Base-by-base conservation (phyloP, 2,888 invertebrate genomes). In the Dryococelus australis region DNA sequence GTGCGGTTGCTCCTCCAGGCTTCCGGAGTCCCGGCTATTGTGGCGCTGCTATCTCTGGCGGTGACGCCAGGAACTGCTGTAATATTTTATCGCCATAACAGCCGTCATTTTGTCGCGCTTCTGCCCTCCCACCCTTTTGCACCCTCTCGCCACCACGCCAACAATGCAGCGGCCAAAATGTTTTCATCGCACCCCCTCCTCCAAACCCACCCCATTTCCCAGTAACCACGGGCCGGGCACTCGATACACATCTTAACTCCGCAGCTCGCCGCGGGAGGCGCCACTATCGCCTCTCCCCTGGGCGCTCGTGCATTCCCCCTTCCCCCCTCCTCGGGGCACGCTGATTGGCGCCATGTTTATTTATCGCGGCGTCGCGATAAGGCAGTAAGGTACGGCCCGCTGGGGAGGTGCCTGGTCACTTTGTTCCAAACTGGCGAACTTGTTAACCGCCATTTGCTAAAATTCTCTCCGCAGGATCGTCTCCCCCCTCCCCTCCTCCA, bases 1-100 rank as follows among this genome's bases (percentile, higher is more conserved):
- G 65, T 8, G 65, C 65, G 20, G 65, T 65, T 65, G 65, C 24
- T 65, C 24, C 65, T 65, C 65, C 65, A 8, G 8, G 65, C 51
- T 65, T 20, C 20, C 12, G n/a, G 24, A 16, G 24, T 8, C 65
- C 24, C 83, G 28, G 35, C 83, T 83, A 83, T 83, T 83, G 83
- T 83, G 28, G 83, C 83, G 83, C 83, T 28, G 43, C 83, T 83
- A 83, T 83, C 83, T 35, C 35, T 35, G 43, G 83, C 83, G 83
- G 27, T 28, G 83, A 28, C 83, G 83, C 83, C 43, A 12, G 13
- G 83, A 83, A 83, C 83, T 83, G 24, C 16, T 28, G 83, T 27
- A 83, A 83, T 83, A 83, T 83, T 83, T 83, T 83, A 83, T 83
- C 83, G 83, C 83, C 83, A 43, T 83, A 83, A 83, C 83, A 83